Conservation (phyloP, 2,888 invertebrate genomes). For the Ypsolopha sequella region DNA sequence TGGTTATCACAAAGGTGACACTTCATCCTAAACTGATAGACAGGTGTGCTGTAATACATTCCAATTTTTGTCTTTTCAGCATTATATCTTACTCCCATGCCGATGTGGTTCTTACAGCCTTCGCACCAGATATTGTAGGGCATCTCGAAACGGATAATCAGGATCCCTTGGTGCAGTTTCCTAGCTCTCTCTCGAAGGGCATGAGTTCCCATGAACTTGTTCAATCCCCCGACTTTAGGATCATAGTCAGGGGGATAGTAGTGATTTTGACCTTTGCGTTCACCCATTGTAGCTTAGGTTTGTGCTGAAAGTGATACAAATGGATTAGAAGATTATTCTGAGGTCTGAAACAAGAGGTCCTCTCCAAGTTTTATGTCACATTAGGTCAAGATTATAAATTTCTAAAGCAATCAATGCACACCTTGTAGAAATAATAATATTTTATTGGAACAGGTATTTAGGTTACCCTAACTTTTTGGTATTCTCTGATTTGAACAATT, state of each 20-base stretch:
- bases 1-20: conserved; percentile 98
- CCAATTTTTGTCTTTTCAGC: conserved; percentile 94
- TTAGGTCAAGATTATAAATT: too few species aligned
- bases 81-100: conserved; percentile 99
- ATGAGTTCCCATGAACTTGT: conserved; percentile 95
- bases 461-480: too few species aligned
- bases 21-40: conserved; percentile 99
- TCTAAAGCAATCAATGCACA: too few species aligned
- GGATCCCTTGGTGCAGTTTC: conserved; percentile 95
- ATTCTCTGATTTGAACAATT: too few species aligned
- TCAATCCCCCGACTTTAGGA: conserved; percentile 93
- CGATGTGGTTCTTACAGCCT: conserved; percentile 97
- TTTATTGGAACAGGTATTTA: too few species aligned
- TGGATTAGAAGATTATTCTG: too few species aligned
- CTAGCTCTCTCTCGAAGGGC: conserved; percentile 95
- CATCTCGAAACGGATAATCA: conserved; percentile 98
- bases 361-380: too few species aligned
- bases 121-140: conserved; percentile 99
- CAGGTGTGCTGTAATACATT: conserved; percentile 98
- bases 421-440: too few species aligned
- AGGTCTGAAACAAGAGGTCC: too few species aligned
- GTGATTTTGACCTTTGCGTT: conserved; percentile 96
- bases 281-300: conserved; percentile 80
- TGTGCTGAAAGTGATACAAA: not conserved
- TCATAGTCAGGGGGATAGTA: conserved; percentile 99